Conservation (phyloP, 2,888 invertebrate species). For the Seira sanloemensis region DNA sequence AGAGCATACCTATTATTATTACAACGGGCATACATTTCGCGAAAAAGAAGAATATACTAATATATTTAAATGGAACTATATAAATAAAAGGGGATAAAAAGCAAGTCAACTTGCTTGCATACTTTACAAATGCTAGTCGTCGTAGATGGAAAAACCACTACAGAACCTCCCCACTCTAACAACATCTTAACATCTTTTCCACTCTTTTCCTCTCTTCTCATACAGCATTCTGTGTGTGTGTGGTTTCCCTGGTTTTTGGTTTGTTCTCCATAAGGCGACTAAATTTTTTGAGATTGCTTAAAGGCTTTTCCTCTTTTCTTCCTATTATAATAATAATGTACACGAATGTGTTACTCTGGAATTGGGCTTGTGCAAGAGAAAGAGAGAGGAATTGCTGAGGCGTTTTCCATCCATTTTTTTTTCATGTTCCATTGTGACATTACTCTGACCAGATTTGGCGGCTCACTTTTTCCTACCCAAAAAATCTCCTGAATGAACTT, state of each 20-base stretch:
- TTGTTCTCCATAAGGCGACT: background rate
- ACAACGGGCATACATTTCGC: too few relatives aligned
- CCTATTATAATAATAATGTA: constrained; percentile 16
- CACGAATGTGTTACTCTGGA: background rate
- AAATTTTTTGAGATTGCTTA: constrained; percentile 8
- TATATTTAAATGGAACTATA: background rate
- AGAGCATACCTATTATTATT: background rate
- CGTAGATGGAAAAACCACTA: background rate
- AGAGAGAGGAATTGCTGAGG: constrained; percentile 17
- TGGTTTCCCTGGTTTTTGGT: background rate
- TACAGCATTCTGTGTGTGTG: background rate
- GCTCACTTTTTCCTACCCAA: constrained; percentile 4
- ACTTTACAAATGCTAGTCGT: too few relatives aligned
- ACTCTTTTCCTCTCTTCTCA: too few relatives aligned
- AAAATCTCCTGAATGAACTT: background rate
- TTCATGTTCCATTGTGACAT: constrained; percentile 32
- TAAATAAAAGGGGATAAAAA: background rate
- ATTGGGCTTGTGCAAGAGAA: background rate
- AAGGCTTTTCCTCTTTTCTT: background rate
- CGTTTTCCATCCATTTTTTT: constrained; percentile 19
- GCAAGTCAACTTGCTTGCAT: background rate
- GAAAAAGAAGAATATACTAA: too few relatives aligned
- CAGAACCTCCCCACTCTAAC: background rate
- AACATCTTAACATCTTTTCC: background rate
- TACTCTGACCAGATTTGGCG: constrained; percentile 36